A percentile compares a stretch with the other conserved stretches of the same genome.
These are phyloP conservation scores for Rhinolophus sinicus DNA, from an alignment of 2,113 vertebrate species.

Conservation along the genomic window DNA sequence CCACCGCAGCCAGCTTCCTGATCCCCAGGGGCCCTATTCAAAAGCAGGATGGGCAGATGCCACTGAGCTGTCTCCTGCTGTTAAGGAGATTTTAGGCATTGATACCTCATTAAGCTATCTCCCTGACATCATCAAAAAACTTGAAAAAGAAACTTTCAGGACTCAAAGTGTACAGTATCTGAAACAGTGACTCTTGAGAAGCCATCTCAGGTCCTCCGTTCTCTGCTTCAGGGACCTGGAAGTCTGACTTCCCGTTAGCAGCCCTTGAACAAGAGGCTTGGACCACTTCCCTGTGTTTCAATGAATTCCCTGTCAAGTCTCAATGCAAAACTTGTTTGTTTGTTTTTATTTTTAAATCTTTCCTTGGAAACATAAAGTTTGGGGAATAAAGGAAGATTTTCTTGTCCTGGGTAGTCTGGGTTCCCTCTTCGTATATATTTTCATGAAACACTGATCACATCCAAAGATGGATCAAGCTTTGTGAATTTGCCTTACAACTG, in stretches of 20 bases:
- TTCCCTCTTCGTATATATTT: not conserved
- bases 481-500: not conserved
- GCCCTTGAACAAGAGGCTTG: not conserved
- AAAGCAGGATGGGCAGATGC: not conserved
- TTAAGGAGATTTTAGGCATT: not conserved
- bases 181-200: not conserved
- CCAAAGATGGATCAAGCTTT: not conserved
- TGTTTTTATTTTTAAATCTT: not conserved
- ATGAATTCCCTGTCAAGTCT: not conserved
- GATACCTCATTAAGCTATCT: not conserved
- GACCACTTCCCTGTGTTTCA: not conserved
- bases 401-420: not conserved
- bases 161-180: not conserved
- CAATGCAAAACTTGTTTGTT: not conserved
- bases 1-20: not conserved
- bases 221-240: not conserved
- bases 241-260: too few relatives aligned
- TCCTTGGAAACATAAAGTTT: slow-evolving; percentile 25
- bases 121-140: not conserved
- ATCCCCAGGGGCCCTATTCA: not conserved
- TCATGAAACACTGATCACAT: slow-evolving; percentile 15
- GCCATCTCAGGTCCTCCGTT: not conserved
- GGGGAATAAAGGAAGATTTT: not conserved
- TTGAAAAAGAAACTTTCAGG: not conserved
- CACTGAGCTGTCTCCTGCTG: not conserved